Evolutionary conservation across 2,888 invertebrate genomes (phyloP), one percentile per base, ranked within the genome.

Genomic region (Dryocosmus kuriphilus): DNA sequence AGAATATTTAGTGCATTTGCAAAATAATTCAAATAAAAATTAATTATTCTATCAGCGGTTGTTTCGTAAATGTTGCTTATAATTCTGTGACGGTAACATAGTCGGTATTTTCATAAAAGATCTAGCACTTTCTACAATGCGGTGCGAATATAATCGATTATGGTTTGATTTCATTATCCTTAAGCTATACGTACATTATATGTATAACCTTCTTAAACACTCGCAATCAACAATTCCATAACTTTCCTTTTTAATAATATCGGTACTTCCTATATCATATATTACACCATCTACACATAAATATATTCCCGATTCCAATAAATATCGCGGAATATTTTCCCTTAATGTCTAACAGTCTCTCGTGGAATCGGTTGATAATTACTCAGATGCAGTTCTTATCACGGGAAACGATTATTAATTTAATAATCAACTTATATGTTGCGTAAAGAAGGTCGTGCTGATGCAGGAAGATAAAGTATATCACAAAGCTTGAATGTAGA

Each of bases 241-340:
- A 87, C 77, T 75, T 76, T 55, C 74, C 74, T 61, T 46, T 82
- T 86, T 79, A 80, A 81, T 80, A 83, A 79, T 86, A 78, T 79
- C 77, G 65, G 77, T 83, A 81, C 77, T 78, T 75, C 76, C 80
- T 84, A 83, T 81, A 77, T 75, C 81, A 65, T 87, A 85, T 82
- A 84, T 83, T 86, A 85, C 82, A 87, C 82, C 83, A 83, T 87
- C 86, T 88, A 86, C 84, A 86, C 85, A 87, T 74, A 80, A 80
- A 81, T 83, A 86, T 80, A 78, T 77, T 81, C 78, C 77, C 77
- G 77, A 82, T 63, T 38, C 76, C 80, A 77, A 78, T 74, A 77
- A 80, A 24, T 67, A 74, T 74, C 63, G 41, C 61, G 76, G 79
- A 77, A 77, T 76, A 55, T 60, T 65, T 57, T 67, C 60, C 27